Conservation (phyloP, 1,140 invertebrate genomes). For the Zaprionus ghesquierei region DNA sequence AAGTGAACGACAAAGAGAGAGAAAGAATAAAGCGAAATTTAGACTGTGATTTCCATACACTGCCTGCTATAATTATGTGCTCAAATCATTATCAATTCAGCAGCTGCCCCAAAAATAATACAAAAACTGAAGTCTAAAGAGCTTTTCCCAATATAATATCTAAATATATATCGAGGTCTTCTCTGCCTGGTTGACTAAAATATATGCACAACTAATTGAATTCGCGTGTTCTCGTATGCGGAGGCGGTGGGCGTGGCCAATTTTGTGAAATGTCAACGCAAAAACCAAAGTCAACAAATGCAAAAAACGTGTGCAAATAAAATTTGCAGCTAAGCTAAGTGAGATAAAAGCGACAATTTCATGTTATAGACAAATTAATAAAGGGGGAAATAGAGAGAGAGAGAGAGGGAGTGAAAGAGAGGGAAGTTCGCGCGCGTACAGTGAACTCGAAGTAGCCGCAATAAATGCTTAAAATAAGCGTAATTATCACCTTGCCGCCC, state of each 20-base stretch:
- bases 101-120: neutral
- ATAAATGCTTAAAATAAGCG: conserved; percentile 80
- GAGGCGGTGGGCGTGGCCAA: neutral
- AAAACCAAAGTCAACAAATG: conserved; percentile 17
- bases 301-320: conserved; percentile 35
- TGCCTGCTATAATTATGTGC: neutral
- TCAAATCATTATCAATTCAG: neutral
- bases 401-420: neutral
- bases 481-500: conserved; percentile 66
- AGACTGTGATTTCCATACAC: neutral
- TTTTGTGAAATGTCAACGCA: conserved; percentile 18
- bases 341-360: conserved; percentile 76
- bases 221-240: conserved; percentile 23
- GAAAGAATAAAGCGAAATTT: too few relatives aligned
- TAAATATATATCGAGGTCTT: too few relatives aligned
- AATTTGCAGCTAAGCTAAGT: conserved; percentile 29
- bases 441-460: conserved; percentile 59
- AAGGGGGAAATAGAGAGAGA: neutral
- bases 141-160: too few relatives aligned
- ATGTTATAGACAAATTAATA: conserved; percentile 72
- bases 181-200: neutral
- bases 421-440: conserved; percentile 4
- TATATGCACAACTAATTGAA: conserved; percentile 67
- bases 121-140: conserved; percentile 16
- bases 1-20: neutral